These are phyloP conservation scores for Leucoraja ocellata DNA, from an alignment of 2,797 vertebrate species.

Conservation along the genomic window DNA sequence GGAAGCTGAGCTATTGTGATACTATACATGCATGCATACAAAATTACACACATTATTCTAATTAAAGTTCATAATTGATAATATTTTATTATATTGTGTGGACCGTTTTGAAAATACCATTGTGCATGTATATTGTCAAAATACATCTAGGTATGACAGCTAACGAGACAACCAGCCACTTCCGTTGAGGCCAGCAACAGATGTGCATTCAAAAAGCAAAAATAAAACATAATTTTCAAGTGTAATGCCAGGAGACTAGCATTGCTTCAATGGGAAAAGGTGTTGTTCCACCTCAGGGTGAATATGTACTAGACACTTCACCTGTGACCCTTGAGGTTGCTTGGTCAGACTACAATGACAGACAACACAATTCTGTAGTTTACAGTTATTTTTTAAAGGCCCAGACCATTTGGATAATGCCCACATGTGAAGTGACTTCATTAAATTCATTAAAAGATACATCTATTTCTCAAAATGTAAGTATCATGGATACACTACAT, in stretches of 20 bases:
- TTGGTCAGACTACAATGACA: too few relatives aligned
- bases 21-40: neutral
- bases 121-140: neutral
- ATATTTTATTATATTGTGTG: neutral
- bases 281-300: neutral
- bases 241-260: neutral
- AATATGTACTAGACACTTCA: neutral
- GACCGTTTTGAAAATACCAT: neutral
- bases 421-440: too few relatives aligned
- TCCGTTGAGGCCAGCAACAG: neutral
- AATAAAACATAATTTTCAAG: neutral
- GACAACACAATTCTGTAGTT: too few relatives aligned
- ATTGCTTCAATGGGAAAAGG: neutral
- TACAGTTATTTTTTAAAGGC: too few relatives aligned
- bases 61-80: neutral
- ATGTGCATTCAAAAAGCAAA: neutral
- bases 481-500: too few relatives aligned
- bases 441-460: too few relatives aligned
- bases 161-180: neutral
- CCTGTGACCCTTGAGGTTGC: neutral
- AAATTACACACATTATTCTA: too few relatives aligned
- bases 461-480: too few relatives aligned
- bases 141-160: neutral
- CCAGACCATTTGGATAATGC: too few relatives aligned
- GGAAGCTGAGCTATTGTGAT: neutral